Evolutionary conservation across 2,888 invertebrate species (phyloP), one percentile per base, ranked within the genome.

Genomic region (Acleris emargana): DNA sequence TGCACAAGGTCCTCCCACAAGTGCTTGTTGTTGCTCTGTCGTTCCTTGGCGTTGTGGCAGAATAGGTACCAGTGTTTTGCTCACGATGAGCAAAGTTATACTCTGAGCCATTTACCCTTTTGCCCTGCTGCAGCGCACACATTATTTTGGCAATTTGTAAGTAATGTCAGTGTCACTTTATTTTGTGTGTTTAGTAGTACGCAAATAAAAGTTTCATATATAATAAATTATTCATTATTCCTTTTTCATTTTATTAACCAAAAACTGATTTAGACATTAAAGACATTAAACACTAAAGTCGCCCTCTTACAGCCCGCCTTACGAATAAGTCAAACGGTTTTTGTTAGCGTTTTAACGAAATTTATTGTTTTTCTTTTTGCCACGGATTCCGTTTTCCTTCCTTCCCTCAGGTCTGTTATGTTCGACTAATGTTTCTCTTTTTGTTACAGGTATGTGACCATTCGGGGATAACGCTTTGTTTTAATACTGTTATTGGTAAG

Each of bases 361-460:
- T 89, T 87, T 89, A 89, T 89, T 77, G 87, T 80, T 84, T 81
- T 81, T 83, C 82, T 88, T 88, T 86, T 84, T 79, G 76, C 73
- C 70, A 70, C 76, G 74, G 75, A 77, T 78, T 72, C 76, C 76
- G 75, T 77, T 76, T 80, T 81, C 77, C 79, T 77, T 77, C 75
- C 79, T 80, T 77, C 76, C 78, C 72, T 71, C 76, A 79, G 32
- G 78, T 79, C 80, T 80, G 82, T 81, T 79, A 81, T 72, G 42
- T 77, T 73, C 74, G 68, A 69, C 76, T 78, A 80, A 78, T 76
- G 70, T 57, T 69, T 61, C 55, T 68, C 71, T 69, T 71, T 72
- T 72, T 68, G 69, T 79, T 75, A 58, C 74, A 80, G 72, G 73
- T 73, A 68, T 52, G 68, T 60, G 51, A 63, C 25, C 42, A 49